A percentile compares a stretch with the other conserved stretches of the same genome.
These are phyloP conservation scores for Speoplatyrhinus poulsoni DNA, from an alignment of 2,113 vertebrate genomes.

Conservation along the genomic window DNA sequence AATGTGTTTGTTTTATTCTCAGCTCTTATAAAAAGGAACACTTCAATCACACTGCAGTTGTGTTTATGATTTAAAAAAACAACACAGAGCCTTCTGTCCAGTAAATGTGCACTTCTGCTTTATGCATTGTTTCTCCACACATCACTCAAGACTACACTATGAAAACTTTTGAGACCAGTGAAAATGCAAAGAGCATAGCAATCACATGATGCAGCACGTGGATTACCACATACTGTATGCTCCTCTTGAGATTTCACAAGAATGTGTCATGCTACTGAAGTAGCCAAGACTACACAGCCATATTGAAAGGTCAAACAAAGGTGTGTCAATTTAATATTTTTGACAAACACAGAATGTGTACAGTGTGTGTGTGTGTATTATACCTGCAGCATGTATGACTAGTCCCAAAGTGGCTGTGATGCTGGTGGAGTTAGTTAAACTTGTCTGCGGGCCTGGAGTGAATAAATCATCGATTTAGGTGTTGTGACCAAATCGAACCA, in stretches of 20 bases:
- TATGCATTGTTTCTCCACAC: no score
- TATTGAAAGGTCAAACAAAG: background rate
- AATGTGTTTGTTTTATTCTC: no score
- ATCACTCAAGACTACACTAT: background rate
- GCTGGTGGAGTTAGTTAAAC: constrained; percentile 55
- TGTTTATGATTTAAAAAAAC: no score
- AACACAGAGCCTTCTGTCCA: no score
- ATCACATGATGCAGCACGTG: constrained; percentile 53
- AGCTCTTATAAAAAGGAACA: no score
- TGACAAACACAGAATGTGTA: constrained; percentile 5
- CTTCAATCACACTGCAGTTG: no score
- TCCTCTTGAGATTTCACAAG: constrained; percentile 3
- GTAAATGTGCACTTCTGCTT: no score
- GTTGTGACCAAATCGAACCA: background rate
- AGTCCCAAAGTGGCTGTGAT: constrained; percentile 79
- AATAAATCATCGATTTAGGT: background rate
- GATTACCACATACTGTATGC: background rate
- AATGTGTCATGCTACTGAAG: background rate
- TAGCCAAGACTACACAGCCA: background rate
- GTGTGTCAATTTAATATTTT: background rate
- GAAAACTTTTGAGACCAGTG: background rate
- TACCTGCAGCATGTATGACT: constrained; percentile 83
- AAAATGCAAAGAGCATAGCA: background rate
- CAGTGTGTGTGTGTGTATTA: background rate
- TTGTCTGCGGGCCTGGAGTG: constrained; percentile 60